phyloP scores from a whole-genome alignment of 2,888 invertebrate genomes.

The Pomacea canaliculata region DNA sequence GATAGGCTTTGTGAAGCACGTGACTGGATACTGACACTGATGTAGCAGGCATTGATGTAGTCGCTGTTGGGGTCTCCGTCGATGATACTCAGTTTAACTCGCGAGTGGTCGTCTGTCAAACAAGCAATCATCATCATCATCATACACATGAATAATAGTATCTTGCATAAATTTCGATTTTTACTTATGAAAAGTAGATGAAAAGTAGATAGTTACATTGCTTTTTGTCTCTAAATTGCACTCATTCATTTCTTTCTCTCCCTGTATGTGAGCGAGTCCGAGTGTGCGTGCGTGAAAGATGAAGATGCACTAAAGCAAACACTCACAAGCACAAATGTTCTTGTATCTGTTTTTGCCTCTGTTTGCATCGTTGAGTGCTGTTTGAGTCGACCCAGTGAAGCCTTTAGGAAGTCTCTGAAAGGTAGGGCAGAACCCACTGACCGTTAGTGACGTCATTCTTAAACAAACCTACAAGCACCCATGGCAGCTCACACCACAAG shows the following conservation, averaged over 20 bases:
- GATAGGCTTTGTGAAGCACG: too few relatives aligned
- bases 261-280: too few relatives aligned
- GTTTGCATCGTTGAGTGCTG: slow-evolving; percentile 21
- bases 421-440: neutral
- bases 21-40: slow-evolving; percentile 21
- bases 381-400: slow-evolving; percentile 7
- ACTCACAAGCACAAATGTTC: slow-evolving; percentile 32
- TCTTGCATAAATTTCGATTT: too few relatives aligned
- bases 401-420: slow-evolving; percentile 23
- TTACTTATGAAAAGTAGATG: too few relatives aligned
- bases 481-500: too few relatives aligned
- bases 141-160: neutral
- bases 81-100: slow-evolving; percentile 25
- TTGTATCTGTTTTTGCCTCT: slow-evolving; percentile 29
- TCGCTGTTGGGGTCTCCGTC: slow-evolving; percentile 26
- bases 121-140: neutral
- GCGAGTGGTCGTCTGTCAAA: slow-evolving; percentile 30
- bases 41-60: slow-evolving; percentile 33
- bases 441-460: too few relatives aligned
- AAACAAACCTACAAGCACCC: too few relatives aligned
- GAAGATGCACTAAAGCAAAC: too few relatives aligned
- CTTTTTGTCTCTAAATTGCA: too few relatives aligned
- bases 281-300: too few relatives aligned
- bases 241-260: too few relatives aligned
- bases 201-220: too few relatives aligned